Conservation (phyloP, 2,113 vertebrate species). For the Chaetorhynchus papuensis region DNA sequence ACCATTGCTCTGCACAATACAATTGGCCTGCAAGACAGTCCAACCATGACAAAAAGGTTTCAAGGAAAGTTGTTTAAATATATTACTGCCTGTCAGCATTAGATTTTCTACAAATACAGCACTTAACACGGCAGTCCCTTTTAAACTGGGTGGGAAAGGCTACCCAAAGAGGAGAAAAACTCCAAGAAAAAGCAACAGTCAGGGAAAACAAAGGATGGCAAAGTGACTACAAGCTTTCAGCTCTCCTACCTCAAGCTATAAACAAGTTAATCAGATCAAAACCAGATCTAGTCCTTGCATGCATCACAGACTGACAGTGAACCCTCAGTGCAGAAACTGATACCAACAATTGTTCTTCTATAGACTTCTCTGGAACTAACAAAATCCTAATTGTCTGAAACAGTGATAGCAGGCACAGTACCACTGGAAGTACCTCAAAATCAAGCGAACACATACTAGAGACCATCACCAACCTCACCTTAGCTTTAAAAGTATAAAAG, state of each 20-base stretch:
- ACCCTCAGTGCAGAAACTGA: not conserved
- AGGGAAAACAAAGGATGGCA: not conserved
- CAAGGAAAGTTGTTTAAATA: conserved; percentile 5
- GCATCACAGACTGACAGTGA: not conserved
- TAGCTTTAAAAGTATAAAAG: not conserved
- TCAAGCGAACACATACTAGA: not conserved
- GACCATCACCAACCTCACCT: not conserved
- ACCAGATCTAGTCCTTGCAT: not conserved
- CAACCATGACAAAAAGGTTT: not conserved
- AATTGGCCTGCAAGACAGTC: not conserved
- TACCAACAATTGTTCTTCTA: not conserved
- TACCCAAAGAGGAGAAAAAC: not conserved
- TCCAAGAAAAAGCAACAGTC: not conserved
- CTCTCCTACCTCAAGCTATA: not conserved
- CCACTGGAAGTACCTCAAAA: fast-evolving
- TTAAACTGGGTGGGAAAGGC: not conserved
- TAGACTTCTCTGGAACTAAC: not conserved
- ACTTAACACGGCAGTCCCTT: not conserved
- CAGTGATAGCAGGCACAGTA: not conserved
- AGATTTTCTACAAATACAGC: not conserved
- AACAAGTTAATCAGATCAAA: conserved; percentile 10
- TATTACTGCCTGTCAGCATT: not conserved
- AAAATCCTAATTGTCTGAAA: not conserved
- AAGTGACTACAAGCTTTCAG: not conserved
- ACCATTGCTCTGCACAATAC: not conserved